These are phyloP conservation scores for Embidobia sp. DNA, from an alignment of 2,888 invertebrate species.

Conservation along the genomic window DNA sequence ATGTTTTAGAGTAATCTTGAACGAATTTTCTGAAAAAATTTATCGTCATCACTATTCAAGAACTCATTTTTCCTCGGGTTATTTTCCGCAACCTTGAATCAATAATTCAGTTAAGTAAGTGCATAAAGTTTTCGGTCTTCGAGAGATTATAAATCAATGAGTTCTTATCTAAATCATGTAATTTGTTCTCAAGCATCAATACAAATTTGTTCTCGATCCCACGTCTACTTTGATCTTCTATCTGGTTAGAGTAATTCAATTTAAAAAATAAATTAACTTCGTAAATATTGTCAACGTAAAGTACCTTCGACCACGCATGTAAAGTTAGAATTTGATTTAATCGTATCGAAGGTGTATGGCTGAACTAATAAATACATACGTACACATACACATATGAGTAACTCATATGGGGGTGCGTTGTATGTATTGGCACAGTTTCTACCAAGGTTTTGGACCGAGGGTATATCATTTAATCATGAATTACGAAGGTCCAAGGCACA, in stretches of 20 bases:
- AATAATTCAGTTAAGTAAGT: no score
- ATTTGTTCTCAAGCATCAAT: no score
- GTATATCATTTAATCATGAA: conserved; percentile 67
- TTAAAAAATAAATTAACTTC: conserved; percentile 26
- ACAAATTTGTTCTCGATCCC: no score
- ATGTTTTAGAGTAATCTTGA: no score
- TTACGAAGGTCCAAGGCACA: conserved; percentile 63
- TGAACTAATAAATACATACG: not conserved
- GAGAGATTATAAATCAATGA: no score
- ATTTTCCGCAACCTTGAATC: no score
- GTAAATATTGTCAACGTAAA: conserved; percentile 36
- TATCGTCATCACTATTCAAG: no score
- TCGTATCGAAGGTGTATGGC: conserved; percentile 27
- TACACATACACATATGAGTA: not conserved
- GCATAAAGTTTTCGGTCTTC: no score
- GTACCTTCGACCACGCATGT: conserved; percentile 23
- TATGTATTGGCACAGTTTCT: conserved; percentile 50
- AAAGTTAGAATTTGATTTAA: conserved; percentile 56
- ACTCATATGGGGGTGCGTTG: conserved; percentile 2
- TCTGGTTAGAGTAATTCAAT: conserved; percentile 29
- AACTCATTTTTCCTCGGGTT: no score
- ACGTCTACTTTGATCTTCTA: no score
- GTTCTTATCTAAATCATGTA: not conserved
- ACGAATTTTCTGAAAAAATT: no score
- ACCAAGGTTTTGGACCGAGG: conserved; percentile 64